Evolutionary conservation across 2,888 invertebrate species (phyloP), one percentile per base, ranked within the genome.

Genomic region (Entomobrya multifasciata): DNA sequence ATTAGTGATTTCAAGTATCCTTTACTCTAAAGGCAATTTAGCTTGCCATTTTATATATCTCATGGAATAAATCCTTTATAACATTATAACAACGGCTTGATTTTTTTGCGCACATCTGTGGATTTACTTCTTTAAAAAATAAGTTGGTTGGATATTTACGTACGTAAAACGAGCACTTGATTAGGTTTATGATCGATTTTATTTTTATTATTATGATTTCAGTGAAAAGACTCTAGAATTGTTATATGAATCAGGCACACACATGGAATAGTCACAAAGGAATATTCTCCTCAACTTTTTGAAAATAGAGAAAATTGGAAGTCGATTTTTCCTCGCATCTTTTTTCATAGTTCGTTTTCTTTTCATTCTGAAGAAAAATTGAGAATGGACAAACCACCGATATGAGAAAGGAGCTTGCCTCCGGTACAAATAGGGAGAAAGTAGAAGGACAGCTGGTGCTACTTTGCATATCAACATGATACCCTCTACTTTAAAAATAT

Each of bases 171-270:
- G 65, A 17, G 6, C 13, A 60, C 60, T 62, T 62, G 44, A 62
- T 78, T 27, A 1, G n/a, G n/a, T 30, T 41, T 25, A 65, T 65
- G 79, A 79, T 79, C 79, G 79, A 79, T 79, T 79, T 79, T 79
- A 78, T 78, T 78, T 60, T 70, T 79, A 79, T 65, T 60, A 60
- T 78, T 44, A 22, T 25, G 13, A 22, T 70, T 70, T 49, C 22
- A 17, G 13, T 15, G 13, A 4, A 65, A 17, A 22, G 65, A 70
- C 20, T 5, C 41, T 62, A 41, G 57, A 44, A 11, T 79, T n/a
- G n/a, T n/a, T n/a, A n/a, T 49, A 11, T 41, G 44, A 62, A 79
- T 62, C 79, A 65, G 79, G 65, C 49, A 17, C 65, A 49, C 62
- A n/a, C n/a, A n/a, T n/a, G n/a, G n/a, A n/a, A n/a, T n/a, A n/a